A percentile compares a stretch with the other conserved stretches of the same genome.
These are phyloP conservation scores for Aphidius colemani DNA, from an alignment of 2,888 invertebrate genomes.

Conservation along the genomic window DNA sequence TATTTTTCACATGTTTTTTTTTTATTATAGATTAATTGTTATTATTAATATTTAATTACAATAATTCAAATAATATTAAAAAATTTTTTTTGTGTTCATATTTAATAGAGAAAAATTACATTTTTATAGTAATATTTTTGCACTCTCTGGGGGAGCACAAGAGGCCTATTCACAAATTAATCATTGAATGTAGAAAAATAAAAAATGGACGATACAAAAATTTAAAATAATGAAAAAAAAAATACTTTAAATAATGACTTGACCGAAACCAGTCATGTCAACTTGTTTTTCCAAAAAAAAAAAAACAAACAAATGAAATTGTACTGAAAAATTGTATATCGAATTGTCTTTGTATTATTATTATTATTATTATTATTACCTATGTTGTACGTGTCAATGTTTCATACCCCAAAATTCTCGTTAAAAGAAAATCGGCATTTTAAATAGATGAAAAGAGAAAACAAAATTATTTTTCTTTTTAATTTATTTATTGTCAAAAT, in stretches of 20 bases:
- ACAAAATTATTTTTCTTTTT: constrained; percentile 50
- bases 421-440: constrained; percentile 53
- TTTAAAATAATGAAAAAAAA: constrained; percentile 23
- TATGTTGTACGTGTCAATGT: constrained; percentile 60
- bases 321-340: constrained; percentile 46
- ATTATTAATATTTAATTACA: constrained; percentile 26
- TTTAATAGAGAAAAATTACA: constrained; percentile 2
- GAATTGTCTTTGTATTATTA: constrained; percentile 52
- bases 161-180: constrained; percentile 52
- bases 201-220: constrained; percentile 12
- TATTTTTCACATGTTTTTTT: constrained; percentile 3
- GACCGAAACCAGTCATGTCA: no score
- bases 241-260: not conserved
- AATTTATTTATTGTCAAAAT: constrained; percentile 51
- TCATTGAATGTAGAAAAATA: constrained; percentile 21
- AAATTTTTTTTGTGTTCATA: constrained; percentile 5
- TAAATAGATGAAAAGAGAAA: constrained; percentile 44
- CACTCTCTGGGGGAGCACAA: constrained; percentile 54
- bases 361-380: constrained; percentile 39
- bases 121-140: constrained; percentile 35
- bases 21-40: constrained; percentile 27
- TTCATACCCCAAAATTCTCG: constrained; percentile 48
- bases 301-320: constrained; percentile 25
- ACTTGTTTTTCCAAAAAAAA: constrained; percentile 13
- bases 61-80: not conserved